These are phyloP conservation scores for Plecotus auritus DNA, from an alignment of 2,113 vertebrate species.

Conservation along the genomic window DNA sequence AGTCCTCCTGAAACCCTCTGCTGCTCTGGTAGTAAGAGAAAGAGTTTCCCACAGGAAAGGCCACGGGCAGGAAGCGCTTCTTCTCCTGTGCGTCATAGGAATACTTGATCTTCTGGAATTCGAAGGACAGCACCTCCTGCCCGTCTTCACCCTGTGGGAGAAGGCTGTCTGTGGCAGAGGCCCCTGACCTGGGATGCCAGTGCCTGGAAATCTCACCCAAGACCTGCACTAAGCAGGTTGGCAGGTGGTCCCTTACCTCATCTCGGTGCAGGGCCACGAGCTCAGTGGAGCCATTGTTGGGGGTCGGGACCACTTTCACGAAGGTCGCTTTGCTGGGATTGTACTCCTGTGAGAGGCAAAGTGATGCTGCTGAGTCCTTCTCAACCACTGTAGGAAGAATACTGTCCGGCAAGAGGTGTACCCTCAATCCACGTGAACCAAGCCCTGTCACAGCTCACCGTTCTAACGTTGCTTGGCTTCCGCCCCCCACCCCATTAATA, in stretches of 20 bases:
- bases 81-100: constrained; percentile 85
- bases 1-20: constrained; percentile 93
- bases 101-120: constrained; percentile 98
- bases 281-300: constrained; percentile 94
- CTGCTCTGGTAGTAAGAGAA: constrained; percentile 89
- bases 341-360: constrained; percentile 83
- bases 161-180: background rate
- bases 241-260: constrained; percentile 80
- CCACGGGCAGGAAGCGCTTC: constrained; percentile 88
- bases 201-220: background rate
- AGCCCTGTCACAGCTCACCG: background rate
- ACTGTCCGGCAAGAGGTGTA: rapidly evolving
- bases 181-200: too few species aligned
- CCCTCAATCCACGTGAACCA: background rate
- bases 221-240: background rate
- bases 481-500: background rate
- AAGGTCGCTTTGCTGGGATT: constrained; percentile 87
- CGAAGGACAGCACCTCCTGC: constrained; percentile 87
- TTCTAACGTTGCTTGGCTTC: background rate
- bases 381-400: background rate
- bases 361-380: background rate
- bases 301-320: constrained; percentile 94
- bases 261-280: constrained; percentile 90
- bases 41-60: constrained; percentile 86
- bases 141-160: constrained; percentile 85